These are phyloP conservation scores for Riparia riparia DNA, from an alignment of 2,113 vertebrate genomes.

Conservation along the genomic window DNA sequence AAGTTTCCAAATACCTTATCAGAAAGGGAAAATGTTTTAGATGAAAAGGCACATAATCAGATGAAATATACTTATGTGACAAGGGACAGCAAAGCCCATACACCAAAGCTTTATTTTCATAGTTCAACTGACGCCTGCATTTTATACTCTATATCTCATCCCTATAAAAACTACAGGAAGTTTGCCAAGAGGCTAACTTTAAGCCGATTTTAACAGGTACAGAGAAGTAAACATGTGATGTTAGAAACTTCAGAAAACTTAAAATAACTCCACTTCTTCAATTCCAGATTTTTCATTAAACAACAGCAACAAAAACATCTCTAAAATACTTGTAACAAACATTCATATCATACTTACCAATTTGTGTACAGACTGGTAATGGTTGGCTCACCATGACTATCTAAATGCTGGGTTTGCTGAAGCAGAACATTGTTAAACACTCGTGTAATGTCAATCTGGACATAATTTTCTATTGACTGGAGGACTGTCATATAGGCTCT, in stretches of 20 bases:
- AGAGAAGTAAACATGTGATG: neutral
- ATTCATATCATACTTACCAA: constrained; percentile 81
- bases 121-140: neutral
- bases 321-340: neutral
- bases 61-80: neutral
- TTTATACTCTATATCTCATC: fast-evolving
- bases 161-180: neutral
- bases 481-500: constrained; percentile 99
- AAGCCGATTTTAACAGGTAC: neutral
- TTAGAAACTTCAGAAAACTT: neutral
- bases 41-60: neutral
- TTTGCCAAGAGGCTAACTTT: neutral
- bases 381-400: constrained; percentile 98
- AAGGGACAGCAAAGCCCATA: neutral
- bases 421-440: constrained; percentile 99
- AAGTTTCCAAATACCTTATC: constrained; percentile 96
- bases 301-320: neutral
- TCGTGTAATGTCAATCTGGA: constrained; percentile 97
- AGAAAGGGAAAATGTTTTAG: constrained; percentile 17
- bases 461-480: constrained; percentile 98
- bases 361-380: constrained; percentile 99
- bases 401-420: constrained; percentile 98
- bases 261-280: neutral
- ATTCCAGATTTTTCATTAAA: neutral
- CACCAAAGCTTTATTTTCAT: neutral